Conservation (phyloP, 2,113 vertebrate genomes). For the Thryonomys swinderianus region DNA sequence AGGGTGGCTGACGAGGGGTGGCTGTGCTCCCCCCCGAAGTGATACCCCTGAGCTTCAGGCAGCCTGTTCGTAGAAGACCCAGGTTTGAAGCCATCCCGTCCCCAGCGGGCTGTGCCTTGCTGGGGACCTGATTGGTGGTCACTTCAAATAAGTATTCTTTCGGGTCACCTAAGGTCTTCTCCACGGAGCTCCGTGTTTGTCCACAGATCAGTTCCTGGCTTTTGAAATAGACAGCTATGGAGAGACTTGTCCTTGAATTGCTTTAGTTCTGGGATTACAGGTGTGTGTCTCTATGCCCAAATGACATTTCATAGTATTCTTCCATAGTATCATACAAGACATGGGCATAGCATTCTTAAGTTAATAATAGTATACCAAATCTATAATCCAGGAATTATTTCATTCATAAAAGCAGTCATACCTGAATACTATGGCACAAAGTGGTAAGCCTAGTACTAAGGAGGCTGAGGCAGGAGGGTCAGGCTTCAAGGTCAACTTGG, state of each 20-base stretch:
- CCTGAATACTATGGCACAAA: background rate
- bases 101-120: background rate
- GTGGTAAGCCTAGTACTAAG: background rate
- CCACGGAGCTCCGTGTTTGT: background rate
- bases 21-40: background rate
- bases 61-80: background rate
- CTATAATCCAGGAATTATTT: background rate
- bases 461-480: background rate
- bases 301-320: background rate
- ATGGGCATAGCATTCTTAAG: conserved; percentile 11
- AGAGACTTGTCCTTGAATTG: background rate
- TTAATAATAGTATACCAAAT: background rate
- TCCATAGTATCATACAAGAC: background rate
- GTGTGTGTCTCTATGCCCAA: background rate
- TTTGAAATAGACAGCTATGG: background rate
- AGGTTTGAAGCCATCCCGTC: background rate
- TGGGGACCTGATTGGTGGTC: background rate
- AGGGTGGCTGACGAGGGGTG: background rate
- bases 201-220: background rate
- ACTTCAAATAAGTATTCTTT: background rate
- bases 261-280: background rate
- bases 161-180: background rate
- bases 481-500: background rate
- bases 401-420: background rate
- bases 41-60: background rate